Percentiles rank a stretch among this genome's conserved stretches.
Conservation (phyloP, 2,113 vertebrate genomes). For the Halcyon senegalensis region DNA sequence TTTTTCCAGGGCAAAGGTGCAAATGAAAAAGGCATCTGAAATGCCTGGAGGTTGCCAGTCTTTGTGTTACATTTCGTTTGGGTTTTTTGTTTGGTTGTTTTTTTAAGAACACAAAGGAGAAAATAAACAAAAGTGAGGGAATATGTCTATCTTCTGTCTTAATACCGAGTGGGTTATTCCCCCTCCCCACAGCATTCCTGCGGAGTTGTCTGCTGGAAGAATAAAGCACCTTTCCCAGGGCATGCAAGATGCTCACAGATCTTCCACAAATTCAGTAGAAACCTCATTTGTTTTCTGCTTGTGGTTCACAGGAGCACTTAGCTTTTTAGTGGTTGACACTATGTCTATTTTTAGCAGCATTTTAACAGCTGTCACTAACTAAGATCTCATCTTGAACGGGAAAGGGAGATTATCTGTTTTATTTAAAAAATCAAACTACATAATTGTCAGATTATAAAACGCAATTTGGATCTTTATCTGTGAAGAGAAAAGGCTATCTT, state of each 20-base stretch:
- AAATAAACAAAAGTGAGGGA: not conserved
- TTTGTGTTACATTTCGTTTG: not conserved
- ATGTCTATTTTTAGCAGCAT: conserved; percentile 76
- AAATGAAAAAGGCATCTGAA: not conserved
- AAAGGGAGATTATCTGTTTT: conserved; percentile 59
- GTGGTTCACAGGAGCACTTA: conserved; percentile 66
- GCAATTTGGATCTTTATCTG: conserved; percentile 49
- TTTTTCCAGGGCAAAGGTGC: not conserved
- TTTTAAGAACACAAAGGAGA: not conserved
- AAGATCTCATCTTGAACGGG: conserved; percentile 68
- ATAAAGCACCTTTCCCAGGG: conserved; percentile 11
- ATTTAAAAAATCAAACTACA: conserved; percentile 6
- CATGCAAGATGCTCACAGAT: conserved; percentile 29
- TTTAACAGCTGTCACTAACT: conserved; percentile 80
- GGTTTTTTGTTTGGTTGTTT: not conserved
- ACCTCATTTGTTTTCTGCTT: conserved; percentile 69
- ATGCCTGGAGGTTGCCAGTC: not conserved
- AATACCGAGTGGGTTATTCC: not conserved
- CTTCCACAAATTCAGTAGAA: conserved; percentile 49
- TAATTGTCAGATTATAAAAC: conserved; percentile 58
- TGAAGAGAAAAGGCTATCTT: conserved; percentile 10
- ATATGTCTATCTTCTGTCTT: not conserved
- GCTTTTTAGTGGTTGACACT: conserved; percentile 71
- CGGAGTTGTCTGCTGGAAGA: conserved; percentile 14
- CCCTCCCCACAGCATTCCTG: not conserved